These are phyloP conservation scores for Schizopygopsis malacanthus DNA, from an alignment of 2,797 vertebrate species.

Conservation along the genomic window DNA sequence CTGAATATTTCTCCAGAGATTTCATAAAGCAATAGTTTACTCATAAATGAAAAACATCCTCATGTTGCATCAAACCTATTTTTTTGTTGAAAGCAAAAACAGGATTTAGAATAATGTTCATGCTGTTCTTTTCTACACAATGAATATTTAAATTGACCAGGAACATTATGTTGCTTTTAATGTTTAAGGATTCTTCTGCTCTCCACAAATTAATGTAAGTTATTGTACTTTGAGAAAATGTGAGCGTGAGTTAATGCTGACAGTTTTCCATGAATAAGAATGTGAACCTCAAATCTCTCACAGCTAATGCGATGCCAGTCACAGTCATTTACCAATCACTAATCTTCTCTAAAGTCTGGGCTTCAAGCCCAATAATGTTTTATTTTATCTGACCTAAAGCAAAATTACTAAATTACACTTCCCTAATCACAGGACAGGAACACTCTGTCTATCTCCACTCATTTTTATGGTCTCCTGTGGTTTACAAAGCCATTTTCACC, in stretches of 20 bases:
- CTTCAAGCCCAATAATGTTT: neutral
- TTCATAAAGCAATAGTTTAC: neutral
- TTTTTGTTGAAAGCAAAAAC: neutral
- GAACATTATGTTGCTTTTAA: neutral
- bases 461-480: constrained; percentile 19
- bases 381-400: constrained; percentile 5
- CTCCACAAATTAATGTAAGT: neutral
- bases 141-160: neutral
- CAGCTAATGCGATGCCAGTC: neutral
- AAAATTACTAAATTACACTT: neutral
- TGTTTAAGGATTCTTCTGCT: neutral
- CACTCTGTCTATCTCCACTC: constrained; percentile 4
- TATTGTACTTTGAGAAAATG: neutral
- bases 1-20: neutral
- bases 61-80: neutral
- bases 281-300: neutral
- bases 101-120: neutral
- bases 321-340: constrained; percentile 9
- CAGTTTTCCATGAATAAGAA: neutral
- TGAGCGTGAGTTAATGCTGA: neutral
- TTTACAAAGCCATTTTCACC: neutral
- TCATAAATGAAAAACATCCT: neutral
- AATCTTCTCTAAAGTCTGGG: neutral
- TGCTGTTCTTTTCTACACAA: neutral
- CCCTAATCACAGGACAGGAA: neutral